These are phyloP conservation scores for Sus scrofa DNA, from an alignment of 2,113 vertebrate genomes.

Conservation along the genomic window T2T-Sscrofa CM000812.6:227733501-227734000, in stretches of 20 bases:
- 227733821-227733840: not conserved
- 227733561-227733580: not conserved
- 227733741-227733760: not conserved
- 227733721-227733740: not conserved
- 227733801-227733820: not conserved
- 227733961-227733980: not conserved
- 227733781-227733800: conserved; percentile 6
- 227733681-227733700: not conserved
- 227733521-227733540: conserved; percentile 1
- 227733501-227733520: not conserved
- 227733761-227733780: not conserved
- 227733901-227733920: conserved; percentile 6
- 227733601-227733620: not conserved
- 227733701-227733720: not conserved
- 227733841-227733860: conserved; percentile 14
- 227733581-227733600: not conserved
- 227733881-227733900: conserved; percentile 6
- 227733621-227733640: not conserved
- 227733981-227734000: not conserved
- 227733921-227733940: not conserved
- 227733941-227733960: not conserved
- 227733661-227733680: not conserved
- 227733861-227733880: conserved; percentile 38
- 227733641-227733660: not conserved
- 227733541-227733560: not conserved